Base-by-base conservation (phyloP, 2,113 vertebrate species). In the Oryzias curvinotus region DNA sequence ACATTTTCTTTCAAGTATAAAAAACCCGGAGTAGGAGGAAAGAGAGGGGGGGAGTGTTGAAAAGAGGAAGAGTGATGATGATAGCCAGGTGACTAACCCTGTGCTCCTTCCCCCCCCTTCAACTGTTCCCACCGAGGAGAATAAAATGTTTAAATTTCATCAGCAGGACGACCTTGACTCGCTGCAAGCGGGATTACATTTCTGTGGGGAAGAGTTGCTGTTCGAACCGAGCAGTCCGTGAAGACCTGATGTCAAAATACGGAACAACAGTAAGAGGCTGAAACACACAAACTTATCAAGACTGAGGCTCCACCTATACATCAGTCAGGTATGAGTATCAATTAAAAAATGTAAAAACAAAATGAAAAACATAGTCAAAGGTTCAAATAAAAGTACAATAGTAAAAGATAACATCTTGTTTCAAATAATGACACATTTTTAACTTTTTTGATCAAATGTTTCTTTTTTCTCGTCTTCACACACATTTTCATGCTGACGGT, bases 121-220 rank as follows among this genome's bases (percentile, higher is more conserved):
- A 18, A 57, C 15, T 21, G 41, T 70, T 67, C 42, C 72, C 26
- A 57, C 43, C 64, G 50, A 86, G 65, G 67, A 73, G 74, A 84
- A 54, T 77, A 57, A 78, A 77, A 85, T 77, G 81, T 82, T 75
- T 75, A 73, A 75, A 82, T 87, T 78, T 84, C 77, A 80, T 80
- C 75, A 54, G 50, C 6, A 63, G 70, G 59, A 59, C 5, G 77
- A 87, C 85, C 87, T 87, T 86, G 80, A 78, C 75, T 62, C 45
- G 57, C 65, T 65, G 65, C 75, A 64, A 74, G 69, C 23, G 65
- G 82, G 71, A 87, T 86, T 85, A 63, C 30, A 85, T 80, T 81
- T 71, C 74, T 59, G 78, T 51, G 56, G 57, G 71, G 65, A 57
- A 79, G 77, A 72, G 64, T 36, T 62, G 70, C 71, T 75, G 70